phyloP scores from a whole-genome alignment of 2,888 invertebrate genomes.

The Oscheius sp. region DNA sequence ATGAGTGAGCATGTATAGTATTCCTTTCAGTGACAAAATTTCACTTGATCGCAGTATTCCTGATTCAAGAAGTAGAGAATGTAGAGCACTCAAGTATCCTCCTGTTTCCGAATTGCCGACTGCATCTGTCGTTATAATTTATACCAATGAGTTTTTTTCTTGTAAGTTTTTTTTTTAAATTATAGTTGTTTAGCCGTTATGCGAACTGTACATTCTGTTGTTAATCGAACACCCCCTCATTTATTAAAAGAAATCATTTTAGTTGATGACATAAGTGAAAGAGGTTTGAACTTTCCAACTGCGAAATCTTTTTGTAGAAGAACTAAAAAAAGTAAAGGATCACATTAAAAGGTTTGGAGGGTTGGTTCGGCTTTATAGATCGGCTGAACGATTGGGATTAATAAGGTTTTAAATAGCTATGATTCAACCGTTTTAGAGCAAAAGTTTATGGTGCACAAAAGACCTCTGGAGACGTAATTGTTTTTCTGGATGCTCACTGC shows the following conservation, averaged over 20 bases:
- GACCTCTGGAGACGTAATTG: conserved; percentile 82
- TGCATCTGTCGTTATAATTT: conserved; percentile 80
- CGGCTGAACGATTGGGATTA: conserved; percentile 83
- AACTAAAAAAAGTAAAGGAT: conserved; percentile 81
- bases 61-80: conserved; percentile 71
- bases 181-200: conserved; percentile 30
- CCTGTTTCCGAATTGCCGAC: conserved; percentile 74
- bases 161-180: conserved; percentile 3
- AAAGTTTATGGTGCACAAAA: conserved; percentile 77
- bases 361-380: conserved; percentile 80
- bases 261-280: conserved; percentile 90
- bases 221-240: conserved; percentile 79
- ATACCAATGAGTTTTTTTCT: conserved; percentile 70
- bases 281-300: conserved; percentile 73
- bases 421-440: conserved; percentile 72
- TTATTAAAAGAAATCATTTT: conserved; percentile 88
- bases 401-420: conserved; percentile 75
- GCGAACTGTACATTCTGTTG: conserved; percentile 81
- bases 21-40: conserved; percentile 72
- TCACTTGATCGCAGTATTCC: conserved; percentile 72
- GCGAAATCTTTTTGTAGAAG: conserved; percentile 72
- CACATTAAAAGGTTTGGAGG: conserved; percentile 77
- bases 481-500: conserved; percentile 90
- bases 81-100: conserved; percentile 76
- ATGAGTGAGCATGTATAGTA: neutral